Evolutionary conservation across 1,140 invertebrate genomes (phyloP).

Genomic region (Neotoxoptera formosana): DNA sequence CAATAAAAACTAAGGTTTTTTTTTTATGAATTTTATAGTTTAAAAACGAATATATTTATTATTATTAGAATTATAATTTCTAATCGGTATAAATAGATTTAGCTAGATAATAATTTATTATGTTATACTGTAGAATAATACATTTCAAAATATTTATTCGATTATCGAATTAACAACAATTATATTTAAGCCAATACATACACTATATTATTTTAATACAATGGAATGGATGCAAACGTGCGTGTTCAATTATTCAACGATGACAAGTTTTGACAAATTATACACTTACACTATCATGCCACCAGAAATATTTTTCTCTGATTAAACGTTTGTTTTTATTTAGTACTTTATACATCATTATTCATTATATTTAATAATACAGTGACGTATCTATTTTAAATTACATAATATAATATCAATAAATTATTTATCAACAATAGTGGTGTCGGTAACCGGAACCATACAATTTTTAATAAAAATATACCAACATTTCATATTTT

Average conservation of each 20-base stretch:
- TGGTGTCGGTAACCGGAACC: not conserved
- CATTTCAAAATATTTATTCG: not conserved
- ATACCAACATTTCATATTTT: not conserved
- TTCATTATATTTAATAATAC: not conserved
- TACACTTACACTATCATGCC: not conserved
- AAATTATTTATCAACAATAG: not conserved
- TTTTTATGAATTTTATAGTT: not conserved
- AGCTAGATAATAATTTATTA: not conserved
- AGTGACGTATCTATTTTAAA: not conserved
- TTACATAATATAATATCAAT: not conserved
- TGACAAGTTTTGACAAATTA: conserved; percentile 17
- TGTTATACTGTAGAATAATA: not conserved
- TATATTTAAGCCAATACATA: not conserved
- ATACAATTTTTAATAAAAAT: not conserved
- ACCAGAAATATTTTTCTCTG: not conserved
- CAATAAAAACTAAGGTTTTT: not conserved
- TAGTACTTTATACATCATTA: not conserved
- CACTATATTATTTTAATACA: not conserved
- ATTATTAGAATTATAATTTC: not conserved
- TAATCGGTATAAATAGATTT: too few relatives aligned
- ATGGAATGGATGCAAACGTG: not conserved
- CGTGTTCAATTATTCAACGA: not conserved
- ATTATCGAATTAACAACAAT: not conserved
- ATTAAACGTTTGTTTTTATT: not conserved
- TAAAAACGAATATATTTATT: too few relatives aligned